Conservation (phyloP, 2,888 invertebrate genomes). For the Diarsia rubi region DNA sequence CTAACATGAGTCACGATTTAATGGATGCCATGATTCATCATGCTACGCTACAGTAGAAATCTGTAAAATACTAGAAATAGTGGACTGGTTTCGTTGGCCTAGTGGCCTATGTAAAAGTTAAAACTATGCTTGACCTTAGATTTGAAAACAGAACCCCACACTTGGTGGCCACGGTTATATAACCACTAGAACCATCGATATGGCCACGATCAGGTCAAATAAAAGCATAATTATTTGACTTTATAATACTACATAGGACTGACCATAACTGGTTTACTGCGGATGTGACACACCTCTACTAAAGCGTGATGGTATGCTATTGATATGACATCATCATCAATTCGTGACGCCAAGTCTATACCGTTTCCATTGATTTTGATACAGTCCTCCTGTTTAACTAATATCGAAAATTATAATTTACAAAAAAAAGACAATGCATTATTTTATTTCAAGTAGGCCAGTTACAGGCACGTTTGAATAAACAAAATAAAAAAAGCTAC, state of each 20-base stretch:
- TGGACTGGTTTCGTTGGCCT: too few species aligned
- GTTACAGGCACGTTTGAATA: too few species aligned
- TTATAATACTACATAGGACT: neutral
- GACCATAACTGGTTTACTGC: neutral
- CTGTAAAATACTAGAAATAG: too few species aligned
- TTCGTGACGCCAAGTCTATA: neutral
- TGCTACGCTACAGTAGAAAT: too few species aligned
- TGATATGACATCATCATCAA: neutral
- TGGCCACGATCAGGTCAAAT: neutral
- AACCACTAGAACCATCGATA: neutral
- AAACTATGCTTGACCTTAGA: neutral
- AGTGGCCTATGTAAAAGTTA: too few species aligned
- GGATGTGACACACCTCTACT: constrained; percentile 3
- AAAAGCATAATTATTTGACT: neutral
- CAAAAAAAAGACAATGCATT: too few species aligned
- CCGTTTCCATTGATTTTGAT: neutral
- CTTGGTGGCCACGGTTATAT: neutral
- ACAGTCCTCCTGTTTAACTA: neutral
- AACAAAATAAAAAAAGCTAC: too few species aligned
- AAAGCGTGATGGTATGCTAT: neutral
- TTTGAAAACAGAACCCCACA: neutral
- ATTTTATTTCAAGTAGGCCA: too few species aligned
- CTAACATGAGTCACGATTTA: too few species aligned
- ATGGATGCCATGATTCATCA: too few species aligned
- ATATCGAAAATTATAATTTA: too few species aligned